Evolutionary conservation across 2,797 vertebrate species (phyloP).

Genomic region (Euthynnus affinis): DNA sequence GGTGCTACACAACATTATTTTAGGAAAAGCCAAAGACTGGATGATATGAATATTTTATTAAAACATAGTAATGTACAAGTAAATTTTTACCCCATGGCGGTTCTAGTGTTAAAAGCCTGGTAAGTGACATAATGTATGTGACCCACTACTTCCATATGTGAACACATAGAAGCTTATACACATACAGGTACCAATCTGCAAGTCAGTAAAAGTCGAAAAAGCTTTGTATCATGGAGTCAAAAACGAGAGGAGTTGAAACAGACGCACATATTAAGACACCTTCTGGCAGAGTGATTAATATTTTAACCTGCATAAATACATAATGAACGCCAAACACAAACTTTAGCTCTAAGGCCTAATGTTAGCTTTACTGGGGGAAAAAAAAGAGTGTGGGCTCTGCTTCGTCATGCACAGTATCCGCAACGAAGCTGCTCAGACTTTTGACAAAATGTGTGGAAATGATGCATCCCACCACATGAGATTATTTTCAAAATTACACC

Average conservation of each 20-base stretch:
- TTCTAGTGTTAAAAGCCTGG: conserved; percentile 1
- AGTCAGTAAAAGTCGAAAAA: not conserved
- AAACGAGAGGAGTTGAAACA: conserved; percentile 12
- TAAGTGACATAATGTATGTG: not conserved
- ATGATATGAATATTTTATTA: too few relatives aligned
- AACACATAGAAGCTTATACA: not conserved
- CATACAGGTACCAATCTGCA: not conserved
- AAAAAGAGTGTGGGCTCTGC: conserved; percentile 30
- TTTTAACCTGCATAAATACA: conserved; percentile 44
- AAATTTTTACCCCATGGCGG: too few relatives aligned
- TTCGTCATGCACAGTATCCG: conserved; percentile 5
- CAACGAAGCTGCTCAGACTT: conserved; percentile 44
- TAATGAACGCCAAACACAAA: conserved; percentile 36
- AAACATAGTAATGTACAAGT: too few relatives aligned
- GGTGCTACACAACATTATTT: too few relatives aligned
- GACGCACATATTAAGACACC: not conserved
- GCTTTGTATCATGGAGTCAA: not conserved
- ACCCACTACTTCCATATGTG: not conserved
- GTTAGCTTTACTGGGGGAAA: conserved; percentile 1
- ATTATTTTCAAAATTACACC: conserved; percentile 40
- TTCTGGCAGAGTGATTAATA: conserved; percentile 38
- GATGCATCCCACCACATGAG: conserved; percentile 50
- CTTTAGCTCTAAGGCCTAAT: conserved; percentile 16
- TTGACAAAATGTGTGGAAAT: conserved; percentile 51
- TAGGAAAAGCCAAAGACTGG: too few relatives aligned